A percentile compares a stretch with the other conserved stretches of the same genome.
phyloP scores from a whole-genome alignment of 2,888 invertebrate genomes.

The Drosophila kambysellisi region DNA sequence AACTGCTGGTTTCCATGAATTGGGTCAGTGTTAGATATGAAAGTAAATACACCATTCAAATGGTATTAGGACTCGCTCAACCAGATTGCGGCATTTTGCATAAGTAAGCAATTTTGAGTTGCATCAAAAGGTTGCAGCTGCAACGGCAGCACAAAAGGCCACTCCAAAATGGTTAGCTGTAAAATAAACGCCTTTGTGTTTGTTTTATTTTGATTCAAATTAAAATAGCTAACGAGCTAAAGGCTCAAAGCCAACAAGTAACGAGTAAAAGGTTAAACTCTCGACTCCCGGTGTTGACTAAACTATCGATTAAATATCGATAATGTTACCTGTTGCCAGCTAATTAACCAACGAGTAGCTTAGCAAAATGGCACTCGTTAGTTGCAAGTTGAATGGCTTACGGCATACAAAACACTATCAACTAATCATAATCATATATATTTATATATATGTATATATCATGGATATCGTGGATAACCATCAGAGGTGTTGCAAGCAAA shows the following conservation, averaged over 20 bases:
- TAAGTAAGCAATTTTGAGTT: constrained; percentile 24
- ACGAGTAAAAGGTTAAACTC: not conserved
- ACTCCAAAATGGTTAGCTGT: not conserved
- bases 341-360: no score
- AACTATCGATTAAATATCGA: not conserved
- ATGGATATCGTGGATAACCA: not conserved
- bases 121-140: not conserved
- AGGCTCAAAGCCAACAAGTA: not conserved
- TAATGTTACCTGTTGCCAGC: no score
- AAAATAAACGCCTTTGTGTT: not conserved
- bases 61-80: constrained; percentile 11
- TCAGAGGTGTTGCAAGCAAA: constrained; percentile 16
- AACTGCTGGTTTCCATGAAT: constrained; percentile 39
- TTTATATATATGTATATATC: constrained; percentile 19
- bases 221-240: not conserved
- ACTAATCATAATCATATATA: constrained; percentile 40
- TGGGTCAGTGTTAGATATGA: constrained; percentile 60
- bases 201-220: not conserved
- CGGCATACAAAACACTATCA: constrained; percentile 20
- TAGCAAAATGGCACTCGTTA: not conserved
- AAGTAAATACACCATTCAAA: constrained; percentile 52
- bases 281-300: not conserved
- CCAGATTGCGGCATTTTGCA: constrained; percentile 11
- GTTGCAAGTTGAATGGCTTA: not conserved
- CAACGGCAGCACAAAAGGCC: not conserved